phyloP scores from a whole-genome alignment of 1,140 invertebrate genomes.

The Dendrolimus punctatus region DNA sequence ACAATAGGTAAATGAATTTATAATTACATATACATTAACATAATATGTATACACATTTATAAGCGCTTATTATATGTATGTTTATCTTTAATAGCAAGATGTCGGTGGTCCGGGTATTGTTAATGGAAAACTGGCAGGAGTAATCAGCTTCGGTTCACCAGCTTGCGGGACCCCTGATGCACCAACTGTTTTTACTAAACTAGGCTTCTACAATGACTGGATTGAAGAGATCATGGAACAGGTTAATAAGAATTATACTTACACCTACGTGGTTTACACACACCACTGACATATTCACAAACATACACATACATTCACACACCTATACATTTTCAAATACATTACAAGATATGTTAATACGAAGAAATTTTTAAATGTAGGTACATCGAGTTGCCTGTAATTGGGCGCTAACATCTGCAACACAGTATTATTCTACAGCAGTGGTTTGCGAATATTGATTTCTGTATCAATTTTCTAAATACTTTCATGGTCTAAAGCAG shows the following conservation, averaged over 20 bases:
- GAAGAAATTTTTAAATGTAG: too few relatives aligned
- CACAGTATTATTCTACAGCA: too few relatives aligned
- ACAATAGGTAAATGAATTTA: too few relatives aligned
- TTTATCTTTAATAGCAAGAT: slow-evolving; percentile 28
- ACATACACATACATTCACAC: too few relatives aligned
- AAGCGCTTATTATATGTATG: neutral
- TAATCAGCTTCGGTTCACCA: slow-evolving; percentile 47
- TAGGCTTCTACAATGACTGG: slow-evolving; percentile 42
- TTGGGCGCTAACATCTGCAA: too few relatives aligned
- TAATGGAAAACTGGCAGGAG: slow-evolving; percentile 28
- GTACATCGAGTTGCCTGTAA: too few relatives aligned
- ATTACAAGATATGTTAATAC: too few relatives aligned
- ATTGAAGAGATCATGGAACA: slow-evolving; percentile 40
- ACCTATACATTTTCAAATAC: too few relatives aligned
- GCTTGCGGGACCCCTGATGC: slow-evolving; percentile 40
- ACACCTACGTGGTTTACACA: neutral
- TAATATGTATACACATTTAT: neutral
- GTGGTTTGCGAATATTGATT: too few relatives aligned
- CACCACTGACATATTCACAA: too few relatives aligned
- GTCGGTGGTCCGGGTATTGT: slow-evolving; percentile 46
- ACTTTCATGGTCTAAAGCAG: too few relatives aligned
- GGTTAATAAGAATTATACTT: slow-evolving; percentile 15
- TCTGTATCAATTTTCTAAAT: too few relatives aligned
- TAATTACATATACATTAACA: neutral
- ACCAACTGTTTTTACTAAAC: slow-evolving; percentile 53